Evolutionary conservation across 64 coral and sea anemone genomes (phyloP).

Genomic region (Dendronephthya gigantea): DNA sequence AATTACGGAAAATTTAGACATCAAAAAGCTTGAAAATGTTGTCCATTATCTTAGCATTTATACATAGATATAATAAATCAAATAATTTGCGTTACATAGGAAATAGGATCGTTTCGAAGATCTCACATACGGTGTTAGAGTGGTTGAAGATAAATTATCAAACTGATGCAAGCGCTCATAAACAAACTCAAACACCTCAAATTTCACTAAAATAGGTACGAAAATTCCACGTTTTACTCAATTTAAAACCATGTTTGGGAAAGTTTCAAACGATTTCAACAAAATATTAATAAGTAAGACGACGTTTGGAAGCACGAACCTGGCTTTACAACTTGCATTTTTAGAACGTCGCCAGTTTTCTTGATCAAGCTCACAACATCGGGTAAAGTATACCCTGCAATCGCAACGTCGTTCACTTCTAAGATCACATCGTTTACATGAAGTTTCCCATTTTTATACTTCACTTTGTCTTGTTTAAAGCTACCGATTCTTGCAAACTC

Average conservation of each 20-base stretch:
- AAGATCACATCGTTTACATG: neutral
- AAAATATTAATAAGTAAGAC: neutral
- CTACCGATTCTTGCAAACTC: neutral
- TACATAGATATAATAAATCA: neutral
- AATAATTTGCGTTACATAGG: neutral
- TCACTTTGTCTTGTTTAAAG: slow-evolving; percentile 16
- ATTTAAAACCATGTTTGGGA: neutral
- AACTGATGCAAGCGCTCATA: neutral
- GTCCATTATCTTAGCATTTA: neutral
- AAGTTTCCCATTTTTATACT: neutral
- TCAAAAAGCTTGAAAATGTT: too few species aligned
- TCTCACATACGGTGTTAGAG: neutral
- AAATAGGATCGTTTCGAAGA: neutral
- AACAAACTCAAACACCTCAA: neutral
- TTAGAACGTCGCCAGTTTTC: neutral
- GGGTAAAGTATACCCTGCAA: slow-evolving; percentile 8
- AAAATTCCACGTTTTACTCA: neutral
- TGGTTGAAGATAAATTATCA: neutral
- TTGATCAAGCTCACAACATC: slow-evolving; percentile 1
- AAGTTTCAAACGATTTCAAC: neutral
- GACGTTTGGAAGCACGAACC: neutral
- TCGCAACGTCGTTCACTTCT: neutral
- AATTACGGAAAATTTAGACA: too few species aligned
- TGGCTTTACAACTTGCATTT: slow-evolving; percentile 3
- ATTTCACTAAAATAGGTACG: neutral